Conservation (phyloP, 1,140 invertebrate species). For the Pseudomyrmex concolor region DNA sequence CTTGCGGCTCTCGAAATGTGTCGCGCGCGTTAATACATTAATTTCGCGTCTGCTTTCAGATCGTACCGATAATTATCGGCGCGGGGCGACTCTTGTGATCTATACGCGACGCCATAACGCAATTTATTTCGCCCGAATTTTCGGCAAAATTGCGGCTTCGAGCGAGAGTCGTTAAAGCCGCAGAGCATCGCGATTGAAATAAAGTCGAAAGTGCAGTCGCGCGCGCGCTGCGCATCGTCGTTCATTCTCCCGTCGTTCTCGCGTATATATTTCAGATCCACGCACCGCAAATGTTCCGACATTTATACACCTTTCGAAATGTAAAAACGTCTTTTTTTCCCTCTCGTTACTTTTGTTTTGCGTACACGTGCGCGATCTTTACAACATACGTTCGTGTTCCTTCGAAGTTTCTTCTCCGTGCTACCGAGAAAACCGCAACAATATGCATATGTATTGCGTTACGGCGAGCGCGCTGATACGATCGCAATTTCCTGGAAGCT, state of each 20-base stretch:
- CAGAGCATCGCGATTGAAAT: too few species aligned
- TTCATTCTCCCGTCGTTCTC: background rate
- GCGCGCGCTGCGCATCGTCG: background rate
- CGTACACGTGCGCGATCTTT: background rate
- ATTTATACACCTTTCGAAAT: conserved; percentile 30
- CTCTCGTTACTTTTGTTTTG: background rate
- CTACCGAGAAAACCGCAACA: conserved; percentile 8
- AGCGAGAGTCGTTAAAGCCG: too few species aligned
- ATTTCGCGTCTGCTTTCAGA: too few species aligned
- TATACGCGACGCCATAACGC: too few species aligned
- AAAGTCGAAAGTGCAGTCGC: background rate
- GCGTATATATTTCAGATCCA: background rate
- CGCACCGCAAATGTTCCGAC: background rate
- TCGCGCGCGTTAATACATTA: too few species aligned
- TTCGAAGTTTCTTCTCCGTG: background rate
- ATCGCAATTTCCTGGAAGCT: conserved; percentile 10
- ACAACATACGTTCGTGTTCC: background rate
- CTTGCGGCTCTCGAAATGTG: too few species aligned
- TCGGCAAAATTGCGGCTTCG: too few species aligned
- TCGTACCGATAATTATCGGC: too few species aligned
- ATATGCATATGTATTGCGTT: conserved; percentile 9
- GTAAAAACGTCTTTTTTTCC: conserved; percentile 9
- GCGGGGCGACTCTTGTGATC: too few species aligned
- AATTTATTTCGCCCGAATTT: too few species aligned
- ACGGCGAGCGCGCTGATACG: background rate